phyloP scores from a whole-genome alignment of 2,797 vertebrate genomes.

The Myotis daubentonii region DNA sequence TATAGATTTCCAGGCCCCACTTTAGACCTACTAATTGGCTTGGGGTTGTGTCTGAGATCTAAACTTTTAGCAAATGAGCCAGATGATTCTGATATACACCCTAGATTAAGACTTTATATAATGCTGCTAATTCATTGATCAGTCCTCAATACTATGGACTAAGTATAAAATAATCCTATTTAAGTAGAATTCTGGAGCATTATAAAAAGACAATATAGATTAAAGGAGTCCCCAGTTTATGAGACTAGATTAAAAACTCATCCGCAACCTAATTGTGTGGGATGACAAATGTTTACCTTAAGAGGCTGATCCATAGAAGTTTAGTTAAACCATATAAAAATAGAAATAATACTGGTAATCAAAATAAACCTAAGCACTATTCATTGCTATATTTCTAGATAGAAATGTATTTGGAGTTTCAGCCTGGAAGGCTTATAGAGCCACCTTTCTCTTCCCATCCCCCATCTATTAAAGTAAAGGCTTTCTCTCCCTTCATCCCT shows the following conservation, averaged over 20 bases:
- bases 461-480: background rate
- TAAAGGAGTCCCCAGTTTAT: background rate
- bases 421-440: conserved; percentile 24
- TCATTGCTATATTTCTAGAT: conserved; percentile 42
- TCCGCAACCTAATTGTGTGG: background rate
- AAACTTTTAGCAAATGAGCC: conserved; percentile 60
- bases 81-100: background rate
- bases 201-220: background rate
- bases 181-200: conserved; percentile 22
- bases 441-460: background rate
- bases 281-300: conserved; percentile 50
- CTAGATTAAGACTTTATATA: conserved; percentile 1
- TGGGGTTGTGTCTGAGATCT: conserved; percentile 55
- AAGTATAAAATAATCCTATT: conserved; percentile 21
- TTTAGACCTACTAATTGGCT: conserved; percentile 45
- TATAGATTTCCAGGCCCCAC: conserved; percentile 37
- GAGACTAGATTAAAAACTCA: conserved; percentile 4
- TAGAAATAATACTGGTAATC: conserved; percentile 19
- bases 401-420: conserved; percentile 49
- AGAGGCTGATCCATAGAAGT: conserved; percentile 12
- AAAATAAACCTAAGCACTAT: conserved; percentile 47
- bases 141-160: background rate
- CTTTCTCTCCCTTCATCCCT: background rate
- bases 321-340: conserved; percentile 20
- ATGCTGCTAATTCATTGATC: background rate